A percentile compares a stretch with the other conserved stretches of the same genome.
These are phyloP conservation scores for Pangasius krempfi DNA, from an alignment of 2,797 vertebrate genomes.

Conservation along the genomic window DNA sequence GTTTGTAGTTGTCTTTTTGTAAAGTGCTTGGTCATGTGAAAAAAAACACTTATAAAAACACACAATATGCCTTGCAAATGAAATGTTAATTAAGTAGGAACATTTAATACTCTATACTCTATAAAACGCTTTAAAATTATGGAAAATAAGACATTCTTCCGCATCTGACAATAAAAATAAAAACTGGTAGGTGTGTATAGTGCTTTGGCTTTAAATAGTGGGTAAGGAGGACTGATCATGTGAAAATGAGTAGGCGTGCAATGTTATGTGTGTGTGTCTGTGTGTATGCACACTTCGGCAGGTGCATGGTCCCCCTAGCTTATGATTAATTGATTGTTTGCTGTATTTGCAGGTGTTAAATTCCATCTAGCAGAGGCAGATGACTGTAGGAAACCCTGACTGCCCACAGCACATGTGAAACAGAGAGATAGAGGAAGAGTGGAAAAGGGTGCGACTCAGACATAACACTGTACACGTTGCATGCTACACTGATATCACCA, in stretches of 20 bases:
- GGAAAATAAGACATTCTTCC: background rate
- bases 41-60: background rate
- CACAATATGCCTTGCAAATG: background rate
- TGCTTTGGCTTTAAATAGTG: background rate
- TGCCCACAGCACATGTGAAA: conserved; percentile 11
- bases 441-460: background rate
- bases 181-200: background rate
- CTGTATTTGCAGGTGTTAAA: conserved; percentile 61
- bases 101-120: background rate
- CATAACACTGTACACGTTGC: background rate
- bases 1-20: background rate
- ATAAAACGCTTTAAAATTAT: background rate
- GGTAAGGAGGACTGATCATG: background rate
- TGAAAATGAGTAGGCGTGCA: conserved; percentile 6
- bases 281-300: conserved; percentile 22
- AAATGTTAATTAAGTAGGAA: background rate
- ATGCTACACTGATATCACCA: background rate
- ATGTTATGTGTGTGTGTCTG: background rate
- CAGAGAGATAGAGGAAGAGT: background rate
- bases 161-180: background rate
- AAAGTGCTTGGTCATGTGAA: background rate
- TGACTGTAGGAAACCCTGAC: conserved; percentile 42
- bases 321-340: conserved; percentile 64
- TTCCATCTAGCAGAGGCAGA: conserved; percentile 53
- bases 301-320: conserved; percentile 48